Percentiles rank a stretch among this genome's conserved stretches.
Evolutionary conservation across 1,140 invertebrate genomes (phyloP).

Genomic region (Caerostris darwini): DNA sequence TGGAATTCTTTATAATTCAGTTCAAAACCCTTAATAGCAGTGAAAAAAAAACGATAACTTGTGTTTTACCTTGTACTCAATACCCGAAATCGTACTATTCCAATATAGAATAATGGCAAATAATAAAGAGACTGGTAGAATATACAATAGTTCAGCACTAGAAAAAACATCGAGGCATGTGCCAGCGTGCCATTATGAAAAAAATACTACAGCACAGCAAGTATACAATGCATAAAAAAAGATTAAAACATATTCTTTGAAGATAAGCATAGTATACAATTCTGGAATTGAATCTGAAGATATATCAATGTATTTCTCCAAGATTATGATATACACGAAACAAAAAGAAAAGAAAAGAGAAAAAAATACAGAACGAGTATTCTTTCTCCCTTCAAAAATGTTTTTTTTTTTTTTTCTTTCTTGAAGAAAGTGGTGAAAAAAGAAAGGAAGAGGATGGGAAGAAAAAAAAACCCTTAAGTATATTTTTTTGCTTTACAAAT

Average conservation of each 20-base stretch:
- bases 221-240: conserved; percentile 65
- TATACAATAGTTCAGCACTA: conserved; percentile 37
- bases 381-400: too few relatives aligned
- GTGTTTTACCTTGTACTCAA: too few relatives aligned
- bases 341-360: conserved; percentile 51
- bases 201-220: conserved; percentile 34
- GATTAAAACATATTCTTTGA: not conserved
- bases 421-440: too few relatives aligned
- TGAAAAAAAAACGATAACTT: too few relatives aligned
- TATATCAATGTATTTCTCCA: not conserved
- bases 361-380: not conserved
- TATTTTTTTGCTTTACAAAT: too few relatives aligned
- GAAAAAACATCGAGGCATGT: conserved; percentile 44
- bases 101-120: not conserved
- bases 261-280: not conserved
- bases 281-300: not conserved
- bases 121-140: conserved; percentile 25
- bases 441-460: too few relatives aligned
- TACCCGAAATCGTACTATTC: not conserved
- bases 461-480: too few relatives aligned
- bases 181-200: conserved; percentile 61
- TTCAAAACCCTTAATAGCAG: not conserved
- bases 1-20: not conserved
- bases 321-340: conserved; percentile 4
- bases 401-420: too few relatives aligned